Percentiles rank a stretch among this genome's conserved stretches.
These are phyloP conservation scores for Alethe diademata DNA, from an alignment of 2,113 vertebrate species.

Conservation along the genomic window DNA sequence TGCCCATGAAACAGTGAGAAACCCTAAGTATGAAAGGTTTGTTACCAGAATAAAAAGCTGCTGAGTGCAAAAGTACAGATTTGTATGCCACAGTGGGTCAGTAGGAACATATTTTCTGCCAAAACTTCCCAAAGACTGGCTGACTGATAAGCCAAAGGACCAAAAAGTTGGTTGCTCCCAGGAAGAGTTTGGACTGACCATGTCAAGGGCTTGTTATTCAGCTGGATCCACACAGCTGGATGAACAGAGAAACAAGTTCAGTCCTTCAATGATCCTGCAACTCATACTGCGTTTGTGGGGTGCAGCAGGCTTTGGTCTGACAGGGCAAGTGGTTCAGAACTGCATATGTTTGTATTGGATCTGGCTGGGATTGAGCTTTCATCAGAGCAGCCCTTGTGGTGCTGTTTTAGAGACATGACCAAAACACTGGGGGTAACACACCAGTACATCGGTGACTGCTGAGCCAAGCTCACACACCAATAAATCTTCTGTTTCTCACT, in stretches of 20 bases:
- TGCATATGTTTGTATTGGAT: neutral
- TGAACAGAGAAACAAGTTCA: neutral
- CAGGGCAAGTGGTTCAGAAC: neutral
- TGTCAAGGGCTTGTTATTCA: neutral
- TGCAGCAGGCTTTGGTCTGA: neutral
- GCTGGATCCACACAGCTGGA: neutral
- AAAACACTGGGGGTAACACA: neutral
- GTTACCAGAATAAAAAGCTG: neutral
- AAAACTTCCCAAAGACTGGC: neutral
- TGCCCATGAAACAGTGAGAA: neutral
- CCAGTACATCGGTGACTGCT: neutral
- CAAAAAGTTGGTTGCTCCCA: neutral
- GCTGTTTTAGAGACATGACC: neutral
- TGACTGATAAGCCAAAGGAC: neutral
- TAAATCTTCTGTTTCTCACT: neutral
- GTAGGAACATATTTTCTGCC: neutral
- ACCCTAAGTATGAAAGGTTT: neutral
- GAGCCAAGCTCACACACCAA: neutral
- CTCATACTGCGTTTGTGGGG: neutral
- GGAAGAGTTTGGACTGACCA: neutral
- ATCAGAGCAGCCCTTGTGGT: neutral
- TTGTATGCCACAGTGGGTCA: neutral
- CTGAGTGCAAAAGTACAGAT: neutral
- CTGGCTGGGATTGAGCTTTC: neutral
- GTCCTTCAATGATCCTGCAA: neutral